Evolutionary conservation across 2,888 invertebrate species (phyloP).

Genomic region (Diplolepis rosae): DNA sequence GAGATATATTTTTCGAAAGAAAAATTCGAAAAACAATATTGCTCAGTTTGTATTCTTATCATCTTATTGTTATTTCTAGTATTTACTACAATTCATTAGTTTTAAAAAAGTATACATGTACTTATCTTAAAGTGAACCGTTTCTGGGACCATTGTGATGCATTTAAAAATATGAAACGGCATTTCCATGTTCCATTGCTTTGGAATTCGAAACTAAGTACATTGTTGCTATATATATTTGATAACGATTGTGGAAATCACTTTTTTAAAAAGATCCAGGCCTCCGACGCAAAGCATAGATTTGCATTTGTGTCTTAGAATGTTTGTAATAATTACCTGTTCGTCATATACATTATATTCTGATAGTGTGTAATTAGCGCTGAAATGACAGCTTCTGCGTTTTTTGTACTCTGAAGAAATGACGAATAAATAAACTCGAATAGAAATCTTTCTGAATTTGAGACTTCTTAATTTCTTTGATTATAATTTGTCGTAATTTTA

Average conservation of each 20-base stretch:
- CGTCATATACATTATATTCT: constrained; percentile 37
- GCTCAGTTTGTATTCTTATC: not conserved
- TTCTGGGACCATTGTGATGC: constrained; percentile 44
- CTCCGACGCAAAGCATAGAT: not conserved
- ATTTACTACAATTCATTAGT: not conserved
- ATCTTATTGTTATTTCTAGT: not conserved
- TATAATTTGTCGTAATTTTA: too few species aligned
- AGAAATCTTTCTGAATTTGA: constrained; percentile 7
- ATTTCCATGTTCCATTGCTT: not conserved
- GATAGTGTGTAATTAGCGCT: constrained; percentile 42
- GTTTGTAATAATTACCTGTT: constrained; percentile 25
- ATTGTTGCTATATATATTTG: not conserved
- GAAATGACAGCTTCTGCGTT: constrained; percentile 30
- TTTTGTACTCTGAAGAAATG: constrained; percentile 34
- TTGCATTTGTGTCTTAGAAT: constrained; percentile 1
- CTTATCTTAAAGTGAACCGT: not conserved
- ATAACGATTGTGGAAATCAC: not conserved
- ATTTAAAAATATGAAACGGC: constrained; percentile 30
- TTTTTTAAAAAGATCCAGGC: not conserved
- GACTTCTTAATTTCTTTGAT: not conserved
- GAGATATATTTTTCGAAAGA: not conserved
- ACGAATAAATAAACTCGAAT: constrained; percentile 10
- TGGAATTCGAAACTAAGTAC: not conserved
- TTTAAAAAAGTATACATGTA: not conserved
- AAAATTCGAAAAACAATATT: not conserved